phyloP scores from a whole-genome alignment of 2,888 invertebrate genomes.

The Melieria picta region DNA sequence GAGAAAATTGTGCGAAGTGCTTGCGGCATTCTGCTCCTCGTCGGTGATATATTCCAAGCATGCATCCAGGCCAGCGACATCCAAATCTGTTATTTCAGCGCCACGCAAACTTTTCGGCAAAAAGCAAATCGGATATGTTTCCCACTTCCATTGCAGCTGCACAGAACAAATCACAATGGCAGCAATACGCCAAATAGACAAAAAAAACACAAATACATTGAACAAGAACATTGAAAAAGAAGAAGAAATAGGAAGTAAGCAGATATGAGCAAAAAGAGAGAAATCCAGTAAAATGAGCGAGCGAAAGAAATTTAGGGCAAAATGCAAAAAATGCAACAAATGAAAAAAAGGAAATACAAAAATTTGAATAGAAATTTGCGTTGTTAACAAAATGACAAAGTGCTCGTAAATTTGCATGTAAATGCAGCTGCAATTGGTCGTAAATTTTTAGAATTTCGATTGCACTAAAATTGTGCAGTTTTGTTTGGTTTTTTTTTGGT shows the following conservation, averaged over 20 bases:
- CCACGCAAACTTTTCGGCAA: constrained; percentile 65
- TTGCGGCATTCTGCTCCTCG: constrained; percentile 68
- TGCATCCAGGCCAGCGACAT: constrained; percentile 61
- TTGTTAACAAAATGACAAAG: no score
- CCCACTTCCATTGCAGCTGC: constrained; percentile 65
- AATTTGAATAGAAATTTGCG: background rate
- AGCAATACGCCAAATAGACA: background rate
- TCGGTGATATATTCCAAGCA: constrained; percentile 66
- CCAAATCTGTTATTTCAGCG: constrained; percentile 64
- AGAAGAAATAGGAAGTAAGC: background rate
- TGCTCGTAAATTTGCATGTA: constrained; percentile 3
- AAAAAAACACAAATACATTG: background rate
- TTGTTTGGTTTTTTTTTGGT: background rate
- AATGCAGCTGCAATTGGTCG: constrained; percentile 5
- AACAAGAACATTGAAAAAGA: background rate
- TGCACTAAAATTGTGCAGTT: background rate
- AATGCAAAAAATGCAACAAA: no score
- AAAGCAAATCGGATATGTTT: constrained; percentile 66
- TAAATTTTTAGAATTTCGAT: background rate
- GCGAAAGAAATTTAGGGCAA: no score
- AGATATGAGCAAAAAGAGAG: background rate
- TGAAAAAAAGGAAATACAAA: constrained; percentile 1
- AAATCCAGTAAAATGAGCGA: background rate
- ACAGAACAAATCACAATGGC: constrained; percentile 3
- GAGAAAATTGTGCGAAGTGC: constrained; percentile 68